phyloP scores from a whole-genome alignment of 2,888 invertebrate species.

The Drosophila macrospina region DNA sequence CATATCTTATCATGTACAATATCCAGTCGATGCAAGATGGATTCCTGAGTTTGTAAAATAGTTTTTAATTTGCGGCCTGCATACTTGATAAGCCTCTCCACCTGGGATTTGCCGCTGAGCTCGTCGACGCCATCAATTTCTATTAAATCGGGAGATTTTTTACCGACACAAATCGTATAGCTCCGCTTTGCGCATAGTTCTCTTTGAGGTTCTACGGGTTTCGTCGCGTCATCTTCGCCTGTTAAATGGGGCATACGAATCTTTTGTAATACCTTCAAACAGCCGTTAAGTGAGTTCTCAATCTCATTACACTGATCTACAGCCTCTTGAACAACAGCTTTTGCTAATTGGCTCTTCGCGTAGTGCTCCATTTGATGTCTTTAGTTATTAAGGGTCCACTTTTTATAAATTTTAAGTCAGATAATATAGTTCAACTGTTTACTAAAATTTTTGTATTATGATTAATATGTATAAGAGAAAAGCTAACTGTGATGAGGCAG shows the following conservation, averaged over 20 bases:
- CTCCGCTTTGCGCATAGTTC: slow-evolving; percentile 25
- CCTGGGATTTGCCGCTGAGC: neutral
- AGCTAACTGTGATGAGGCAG: neutral
- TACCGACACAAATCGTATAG: slow-evolving; percentile 31
- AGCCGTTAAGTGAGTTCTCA: slow-evolving; percentile 18
- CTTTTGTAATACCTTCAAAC: neutral
- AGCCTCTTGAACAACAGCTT: slow-evolving; percentile 3
- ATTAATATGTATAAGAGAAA: too few relatives aligned
- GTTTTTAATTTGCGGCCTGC: slow-evolving; percentile 18
- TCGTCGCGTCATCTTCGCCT: neutral
- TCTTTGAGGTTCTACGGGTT: too few relatives aligned
- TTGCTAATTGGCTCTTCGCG: neutral
- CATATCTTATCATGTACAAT: neutral
- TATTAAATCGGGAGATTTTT: slow-evolving; percentile 21
- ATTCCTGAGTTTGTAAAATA: slow-evolving; percentile 39
- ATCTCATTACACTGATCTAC: slow-evolving; percentile 34
- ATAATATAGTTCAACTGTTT: neutral
- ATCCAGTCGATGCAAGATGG: slow-evolving; percentile 18
- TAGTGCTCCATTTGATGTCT: neutral
- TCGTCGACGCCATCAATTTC: neutral
- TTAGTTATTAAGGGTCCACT: neutral
- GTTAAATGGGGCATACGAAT: neutral
- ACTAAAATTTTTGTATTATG: slow-evolving; percentile 9
- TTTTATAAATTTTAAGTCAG: neutral
- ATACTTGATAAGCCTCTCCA: neutral